A percentile compares a stretch with the other conserved stretches of the same genome.
Conservation (phyloP, 2,797 vertebrate species). For the Glossophaga mutica region DNA sequence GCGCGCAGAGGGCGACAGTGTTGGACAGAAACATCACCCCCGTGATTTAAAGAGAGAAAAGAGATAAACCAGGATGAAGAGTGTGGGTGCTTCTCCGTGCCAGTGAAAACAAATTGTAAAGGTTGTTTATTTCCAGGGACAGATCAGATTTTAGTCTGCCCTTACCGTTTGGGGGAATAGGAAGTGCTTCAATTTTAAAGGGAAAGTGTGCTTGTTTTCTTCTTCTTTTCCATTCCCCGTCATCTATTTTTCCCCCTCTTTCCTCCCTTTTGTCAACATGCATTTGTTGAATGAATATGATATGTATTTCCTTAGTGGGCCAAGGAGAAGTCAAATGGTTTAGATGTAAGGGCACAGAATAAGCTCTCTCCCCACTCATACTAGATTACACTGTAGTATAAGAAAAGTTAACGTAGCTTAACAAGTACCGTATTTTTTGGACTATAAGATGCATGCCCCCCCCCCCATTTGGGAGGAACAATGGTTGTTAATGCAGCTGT, state of each 20-base stretch:
- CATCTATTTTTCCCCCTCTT: not conserved
- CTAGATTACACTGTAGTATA: not conserved
- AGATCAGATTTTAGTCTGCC: not conserved
- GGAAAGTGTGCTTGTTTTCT: not conserved
- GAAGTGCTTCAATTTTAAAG: not conserved
- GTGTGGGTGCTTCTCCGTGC: not conserved
- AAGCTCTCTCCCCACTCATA: not conserved
- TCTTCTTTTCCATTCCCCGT: not conserved
- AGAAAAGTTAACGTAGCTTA: not conserved
- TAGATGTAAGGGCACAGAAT: not conserved
- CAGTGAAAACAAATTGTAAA: slow-evolving; percentile 1
- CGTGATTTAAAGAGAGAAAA: slow-evolving; percentile 47
- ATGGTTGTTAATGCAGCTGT: too few relatives aligned
- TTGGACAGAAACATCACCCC: slow-evolving; percentile 17
- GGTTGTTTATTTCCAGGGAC: slow-evolving; percentile 13
- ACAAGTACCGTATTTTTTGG: not conserved
- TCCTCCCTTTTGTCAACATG: not conserved
- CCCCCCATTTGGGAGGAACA: too few relatives aligned
- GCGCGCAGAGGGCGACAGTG: slow-evolving; percentile 27
- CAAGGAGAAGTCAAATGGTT: not conserved
- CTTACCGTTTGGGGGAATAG: not conserved
- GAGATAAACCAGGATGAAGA: not conserved
- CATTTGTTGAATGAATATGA: not conserved
- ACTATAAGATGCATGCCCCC: too few relatives aligned
- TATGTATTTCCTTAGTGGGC: not conserved